Evolutionary conservation across 2,888 invertebrate species (phyloP), one percentile per base, ranked within the genome.

Genomic region (Limnephilus auricula): DNA sequence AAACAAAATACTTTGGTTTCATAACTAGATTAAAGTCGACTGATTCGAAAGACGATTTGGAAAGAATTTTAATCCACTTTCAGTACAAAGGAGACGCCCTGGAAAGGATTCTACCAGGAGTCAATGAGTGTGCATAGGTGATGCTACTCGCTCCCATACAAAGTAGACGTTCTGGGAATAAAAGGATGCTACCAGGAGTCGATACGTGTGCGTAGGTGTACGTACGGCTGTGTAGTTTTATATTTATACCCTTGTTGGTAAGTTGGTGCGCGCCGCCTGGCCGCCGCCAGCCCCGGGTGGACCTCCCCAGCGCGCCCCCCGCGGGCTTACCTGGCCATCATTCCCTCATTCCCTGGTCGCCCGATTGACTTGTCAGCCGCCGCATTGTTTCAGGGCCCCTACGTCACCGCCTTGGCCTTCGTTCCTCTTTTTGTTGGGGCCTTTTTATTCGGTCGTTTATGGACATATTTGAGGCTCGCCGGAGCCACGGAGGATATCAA

Each of bases 321-420:
- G 85, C 85, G 30, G 85, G n/a, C 85, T 9, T n/a, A 30, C 85
- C 37, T 30, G 85, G 85, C 40, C 37, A 15, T 37, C 85, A 25
- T 34, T 30, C 45, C 40, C 18, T 40, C 85, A 25, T 34, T 30
- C 30, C 40, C 18, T 40, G 15, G 85, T 40, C 85, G 13, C 40
- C 85, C 85, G 85, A 85, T 85, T 85, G 85, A 85, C 85, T 85
- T 45, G 85, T 85, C 85, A 85, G 85, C 40, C 85, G 34, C n/a
- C 40, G 40, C 85, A 85, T 85, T 85, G 85, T 85, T 85, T 40
- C 45, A 30, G 40, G 40, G 40, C n/a, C 45, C 25, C 32, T 18
- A 15, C 84, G 85, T 85, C 85, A 40, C 40, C 45, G 18, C 3
- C 2, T 85, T 85, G 45, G 18, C 3, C 2, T 85, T 85, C 85